Evolutionary conservation across 2,888 invertebrate genomes (phyloP).

Genomic region (Rotaria socialis): DNA sequence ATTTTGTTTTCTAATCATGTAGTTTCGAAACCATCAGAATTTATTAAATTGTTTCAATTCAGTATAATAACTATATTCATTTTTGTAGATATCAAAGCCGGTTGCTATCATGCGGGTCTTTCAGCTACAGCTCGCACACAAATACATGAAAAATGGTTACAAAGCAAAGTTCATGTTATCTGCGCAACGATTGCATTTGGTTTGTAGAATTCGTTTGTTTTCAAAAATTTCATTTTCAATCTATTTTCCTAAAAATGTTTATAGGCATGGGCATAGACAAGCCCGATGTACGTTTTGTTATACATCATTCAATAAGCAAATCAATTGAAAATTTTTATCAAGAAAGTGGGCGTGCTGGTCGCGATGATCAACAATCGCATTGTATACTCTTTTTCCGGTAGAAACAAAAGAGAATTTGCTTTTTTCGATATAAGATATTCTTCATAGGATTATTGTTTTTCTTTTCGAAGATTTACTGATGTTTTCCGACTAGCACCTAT

Average conservation of each 20-base stretch:
- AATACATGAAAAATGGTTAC: constrained; percentile 74
- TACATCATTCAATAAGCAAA: constrained; percentile 68
- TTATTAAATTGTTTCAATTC: no score
- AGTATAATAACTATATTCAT: no score
- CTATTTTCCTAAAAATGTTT: background rate
- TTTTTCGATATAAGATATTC: no score
- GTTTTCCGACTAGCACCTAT: constrained; percentile 69
- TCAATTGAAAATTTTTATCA: constrained; percentile 89
- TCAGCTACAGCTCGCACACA: constrained; percentile 68
- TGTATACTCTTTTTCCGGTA: constrained; percentile 70
- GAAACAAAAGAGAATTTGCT: no score
- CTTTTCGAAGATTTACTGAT: constrained; percentile 67
- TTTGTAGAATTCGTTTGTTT: background rate
- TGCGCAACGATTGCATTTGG: constrained; percentile 83
- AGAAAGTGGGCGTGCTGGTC: constrained; percentile 60
- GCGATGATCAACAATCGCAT: constrained; percentile 77
- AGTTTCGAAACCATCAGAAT: no score
- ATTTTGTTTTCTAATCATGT: no score
- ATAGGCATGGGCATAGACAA: constrained; percentile 85
- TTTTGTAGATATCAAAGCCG: constrained; percentile 66
- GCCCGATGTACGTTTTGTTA: constrained; percentile 82
- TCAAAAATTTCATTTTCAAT: background rate
- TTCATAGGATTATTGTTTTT: no score
- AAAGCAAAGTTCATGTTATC: constrained; percentile 74
- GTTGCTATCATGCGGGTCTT: constrained; percentile 78